phyloP scores from a whole-genome alignment of 2,797 vertebrate genomes.

The Malacoraja senta region DNA sequence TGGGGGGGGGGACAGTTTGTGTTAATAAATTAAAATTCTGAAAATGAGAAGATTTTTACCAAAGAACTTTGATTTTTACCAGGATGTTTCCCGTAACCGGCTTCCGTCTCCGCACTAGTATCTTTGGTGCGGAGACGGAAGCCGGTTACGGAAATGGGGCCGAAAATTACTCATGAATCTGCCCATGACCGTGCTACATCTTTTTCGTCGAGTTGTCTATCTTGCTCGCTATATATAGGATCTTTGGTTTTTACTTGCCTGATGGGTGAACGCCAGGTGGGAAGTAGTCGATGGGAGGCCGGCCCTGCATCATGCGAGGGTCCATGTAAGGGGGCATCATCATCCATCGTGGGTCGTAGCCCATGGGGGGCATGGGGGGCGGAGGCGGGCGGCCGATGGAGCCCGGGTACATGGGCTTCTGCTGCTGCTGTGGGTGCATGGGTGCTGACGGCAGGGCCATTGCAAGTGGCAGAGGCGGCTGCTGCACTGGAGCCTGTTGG shows the following conservation, averaged over 20 bases:
- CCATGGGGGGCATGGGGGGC: conserved; percentile 74
- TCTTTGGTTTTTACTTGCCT: conserved; percentile 54
- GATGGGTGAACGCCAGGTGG: conserved; percentile 76
- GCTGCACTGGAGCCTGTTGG: conserved; percentile 56
- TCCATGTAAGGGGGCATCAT: conserved; percentile 91
- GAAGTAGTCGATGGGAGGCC: conserved; percentile 82
- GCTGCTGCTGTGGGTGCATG: conserved; percentile 84
- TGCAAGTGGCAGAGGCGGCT: conserved; percentile 44
- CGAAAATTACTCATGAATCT: too few species aligned
- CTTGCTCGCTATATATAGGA: too few species aligned
- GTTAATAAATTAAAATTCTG: too few species aligned
- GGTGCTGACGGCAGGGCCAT: conserved; percentile 41
- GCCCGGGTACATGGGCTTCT: conserved; percentile 71
- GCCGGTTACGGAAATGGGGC: too few species aligned
- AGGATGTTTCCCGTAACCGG: too few species aligned
- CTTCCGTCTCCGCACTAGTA: too few species aligned
- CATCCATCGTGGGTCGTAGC: conserved; percentile 86
- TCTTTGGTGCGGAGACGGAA: too few species aligned
- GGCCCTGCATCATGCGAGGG: conserved; percentile 82
- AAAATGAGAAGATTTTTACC: too few species aligned
- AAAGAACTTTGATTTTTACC: too few species aligned
- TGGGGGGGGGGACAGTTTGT: too few species aligned
- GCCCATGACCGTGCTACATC: too few species aligned
- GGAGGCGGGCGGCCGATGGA: conserved; percentile 71
- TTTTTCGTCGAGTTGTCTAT: too few species aligned